Conservation (phyloP, 2,888 invertebrate genomes). For the Thalpophila matura region DNA sequence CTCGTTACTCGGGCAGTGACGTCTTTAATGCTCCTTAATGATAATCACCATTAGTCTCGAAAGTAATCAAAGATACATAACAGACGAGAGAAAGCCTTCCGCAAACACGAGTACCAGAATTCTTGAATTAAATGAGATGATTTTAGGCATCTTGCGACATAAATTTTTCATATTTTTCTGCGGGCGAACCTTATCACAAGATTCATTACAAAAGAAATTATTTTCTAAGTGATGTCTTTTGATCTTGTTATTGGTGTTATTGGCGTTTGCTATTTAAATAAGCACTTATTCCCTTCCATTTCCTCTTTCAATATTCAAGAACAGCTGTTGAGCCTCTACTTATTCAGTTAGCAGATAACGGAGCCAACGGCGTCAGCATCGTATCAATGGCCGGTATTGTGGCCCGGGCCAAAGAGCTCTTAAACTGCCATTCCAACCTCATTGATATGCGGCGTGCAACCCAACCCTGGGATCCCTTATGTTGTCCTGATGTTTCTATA, state of each 20-base stretch:
- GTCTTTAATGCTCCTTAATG: conserved; percentile 36
- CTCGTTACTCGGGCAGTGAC: conserved; percentile 18
- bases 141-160: conserved; percentile 1
- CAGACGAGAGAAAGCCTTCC: conserved; percentile 4
- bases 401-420: conserved; percentile 57
- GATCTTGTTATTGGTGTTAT: conserved; percentile 2
- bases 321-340: conserved; percentile 19
- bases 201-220: conserved; percentile 10
- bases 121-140: no score
- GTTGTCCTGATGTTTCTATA: conserved; percentile 44
- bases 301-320: conserved; percentile 40
- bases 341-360: conserved; percentile 46
- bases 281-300: conserved; percentile 21
- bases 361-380: conserved; percentile 45
- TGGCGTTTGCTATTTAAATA: conserved; percentile 28
- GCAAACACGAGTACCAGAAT: conserved; percentile 18
- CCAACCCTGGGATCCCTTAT: conserved; percentile 59
- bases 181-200: conserved; percentile 3
- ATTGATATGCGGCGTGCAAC: conserved; percentile 69
- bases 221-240: conserved; percentile 17
- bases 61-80: conserved; percentile 41
- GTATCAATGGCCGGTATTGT: conserved; percentile 63
- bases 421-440: conserved; percentile 56
- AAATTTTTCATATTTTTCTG: conserved; percentile 4
- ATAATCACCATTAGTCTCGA: conserved; percentile 36